phyloP scores from a whole-genome alignment of 2,888 invertebrate species.

The Acrobasis repandana region DNA sequence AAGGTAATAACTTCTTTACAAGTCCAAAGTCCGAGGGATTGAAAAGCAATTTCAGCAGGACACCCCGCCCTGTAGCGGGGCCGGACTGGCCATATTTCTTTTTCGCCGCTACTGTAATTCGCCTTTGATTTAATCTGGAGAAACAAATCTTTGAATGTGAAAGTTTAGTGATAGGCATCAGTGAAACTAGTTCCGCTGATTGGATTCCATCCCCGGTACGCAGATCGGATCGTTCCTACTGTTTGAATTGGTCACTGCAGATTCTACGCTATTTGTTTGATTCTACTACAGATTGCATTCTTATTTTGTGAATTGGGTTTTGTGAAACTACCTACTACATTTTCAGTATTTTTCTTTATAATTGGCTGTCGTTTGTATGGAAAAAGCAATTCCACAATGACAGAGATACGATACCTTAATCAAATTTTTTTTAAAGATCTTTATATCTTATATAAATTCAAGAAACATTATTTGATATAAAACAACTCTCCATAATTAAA shows the following conservation, averaged over 20 bases:
- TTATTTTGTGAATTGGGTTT: constrained; percentile 65
- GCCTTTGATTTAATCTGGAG: constrained; percentile 83
- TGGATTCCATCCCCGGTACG: constrained; percentile 72
- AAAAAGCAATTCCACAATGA: too few species aligned
- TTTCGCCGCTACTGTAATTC: constrained; percentile 82
- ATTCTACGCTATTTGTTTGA: constrained; percentile 73
- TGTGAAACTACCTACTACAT: constrained; percentile 29
- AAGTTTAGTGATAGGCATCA: constrained; percentile 81
- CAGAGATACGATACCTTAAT: too few species aligned
- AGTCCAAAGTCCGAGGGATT: constrained; percentile 85
- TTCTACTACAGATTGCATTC: constrained; percentile 75
- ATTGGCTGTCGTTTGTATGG: too few species aligned
- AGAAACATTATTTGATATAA: too few species aligned
- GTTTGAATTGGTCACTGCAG: constrained; percentile 73
- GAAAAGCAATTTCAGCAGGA: constrained; percentile 84
- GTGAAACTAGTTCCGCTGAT: constrained; percentile 78
- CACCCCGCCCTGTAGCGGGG: constrained; percentile 77
- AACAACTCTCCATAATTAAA: too few species aligned
- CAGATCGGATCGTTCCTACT: constrained; percentile 59
- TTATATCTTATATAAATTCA: too few species aligned
- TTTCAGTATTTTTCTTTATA: neutral
- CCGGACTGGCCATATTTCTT: constrained; percentile 81
- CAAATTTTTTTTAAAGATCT: too few species aligned
- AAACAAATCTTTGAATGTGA: constrained; percentile 84
- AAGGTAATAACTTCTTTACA: constrained; percentile 85